Evolutionary conservation across 2,888 invertebrate genomes (phyloP).

Genomic region (Beris chalybata): DNA sequence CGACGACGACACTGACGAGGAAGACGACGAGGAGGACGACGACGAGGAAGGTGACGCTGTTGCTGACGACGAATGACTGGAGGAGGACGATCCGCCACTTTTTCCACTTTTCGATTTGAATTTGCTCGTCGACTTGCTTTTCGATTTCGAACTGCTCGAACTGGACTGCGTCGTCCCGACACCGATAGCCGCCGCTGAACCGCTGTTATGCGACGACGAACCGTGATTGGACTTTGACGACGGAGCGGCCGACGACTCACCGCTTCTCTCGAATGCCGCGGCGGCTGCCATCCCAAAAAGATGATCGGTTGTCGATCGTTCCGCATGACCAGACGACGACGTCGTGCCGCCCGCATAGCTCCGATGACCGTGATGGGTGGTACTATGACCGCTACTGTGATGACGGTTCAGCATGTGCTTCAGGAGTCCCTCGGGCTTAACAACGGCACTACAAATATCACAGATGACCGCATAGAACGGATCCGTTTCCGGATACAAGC

Average conservation of each 20-base stretch:
- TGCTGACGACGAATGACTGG: constrained; percentile 17
- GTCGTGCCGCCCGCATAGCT: background rate
- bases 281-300: background rate
- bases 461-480: constrained; percentile 76
- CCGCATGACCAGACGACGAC: background rate
- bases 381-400: constrained; percentile 37
- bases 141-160: constrained; percentile 26
- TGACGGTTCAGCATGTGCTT: constrained; percentile 70
- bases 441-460: constrained; percentile 73
- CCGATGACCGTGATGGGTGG: constrained; percentile 12
- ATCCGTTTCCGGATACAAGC: constrained; percentile 77
- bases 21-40: constrained; percentile 47
- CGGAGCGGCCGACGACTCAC: background rate
- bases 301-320: background rate
- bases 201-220: background rate
- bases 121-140: constrained; percentile 35
- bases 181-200: background rate
- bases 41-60: constrained; percentile 42
- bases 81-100: constrained; percentile 26
- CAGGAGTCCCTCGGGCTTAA: constrained; percentile 77
- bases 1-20: constrained; percentile 54
- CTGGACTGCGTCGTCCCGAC: background rate
- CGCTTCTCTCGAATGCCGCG: background rate
- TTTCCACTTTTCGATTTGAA: constrained; percentile 37
- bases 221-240: background rate